These are phyloP conservation scores for Agapornis canus DNA, from an alignment of 2,797 vertebrate species.

Conservation along the genomic window DNA sequence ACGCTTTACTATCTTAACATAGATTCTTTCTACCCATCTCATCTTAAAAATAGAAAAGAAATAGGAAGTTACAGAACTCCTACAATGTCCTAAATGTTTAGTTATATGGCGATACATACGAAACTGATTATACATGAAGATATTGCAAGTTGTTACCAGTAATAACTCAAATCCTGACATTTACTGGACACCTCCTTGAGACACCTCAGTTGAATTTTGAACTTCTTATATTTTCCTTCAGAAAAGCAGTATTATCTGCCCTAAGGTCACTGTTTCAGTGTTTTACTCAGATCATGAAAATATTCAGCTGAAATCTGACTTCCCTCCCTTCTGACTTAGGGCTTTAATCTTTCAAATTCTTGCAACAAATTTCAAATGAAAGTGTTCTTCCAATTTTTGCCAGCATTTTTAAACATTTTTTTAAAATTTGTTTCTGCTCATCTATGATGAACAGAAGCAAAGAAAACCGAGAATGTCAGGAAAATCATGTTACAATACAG, in stretches of 20 bases:
- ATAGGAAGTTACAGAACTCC: background rate
- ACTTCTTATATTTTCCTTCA: background rate
- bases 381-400: background rate
- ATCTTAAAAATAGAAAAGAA: background rate
- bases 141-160: background rate
- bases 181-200: background rate
- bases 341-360: background rate
- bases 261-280: background rate
- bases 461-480: background rate
- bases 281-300: background rate
- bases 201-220: background rate
- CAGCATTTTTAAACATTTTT: background rate
- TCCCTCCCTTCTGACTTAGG: background rate
- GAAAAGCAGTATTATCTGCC: background rate
- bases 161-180: background rate
- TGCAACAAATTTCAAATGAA: background rate
- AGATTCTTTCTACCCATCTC: background rate
- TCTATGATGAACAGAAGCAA: background rate
- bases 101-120: background rate
- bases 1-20: background rate
- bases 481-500: background rate
- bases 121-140: background rate
- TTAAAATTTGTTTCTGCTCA: background rate
- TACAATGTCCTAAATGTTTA: background rate
- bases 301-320: background rate